These are phyloP conservation scores for Eucidaris tribuloides DNA, from an alignment of 35 echinoderm and acorn worm genomes.

Conservation along the genomic window DNA sequence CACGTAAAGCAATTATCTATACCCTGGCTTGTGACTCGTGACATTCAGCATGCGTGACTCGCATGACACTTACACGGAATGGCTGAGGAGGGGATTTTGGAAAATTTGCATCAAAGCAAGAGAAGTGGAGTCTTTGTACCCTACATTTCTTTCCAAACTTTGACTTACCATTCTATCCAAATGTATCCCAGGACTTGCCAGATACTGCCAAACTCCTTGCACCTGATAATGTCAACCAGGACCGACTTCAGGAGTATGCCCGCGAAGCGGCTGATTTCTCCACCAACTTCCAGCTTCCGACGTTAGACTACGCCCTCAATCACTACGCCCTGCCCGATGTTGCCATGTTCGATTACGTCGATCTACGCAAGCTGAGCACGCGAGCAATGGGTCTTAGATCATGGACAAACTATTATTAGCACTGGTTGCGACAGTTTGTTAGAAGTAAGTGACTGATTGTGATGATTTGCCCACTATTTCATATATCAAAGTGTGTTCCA, in stretches of 20 bases:
- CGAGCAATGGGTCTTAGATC: constrained; percentile 66
- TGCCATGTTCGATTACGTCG: constrained; percentile 97
- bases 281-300: constrained; percentile 78
- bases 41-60: too few species aligned
- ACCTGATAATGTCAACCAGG: constrained; percentile 71
- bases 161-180: too few species aligned
- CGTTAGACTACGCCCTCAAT: constrained; percentile 91
- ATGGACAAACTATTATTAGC: constrained; percentile 68
- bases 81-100: too few species aligned
- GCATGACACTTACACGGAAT: too few species aligned
- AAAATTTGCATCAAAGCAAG: too few species aligned
- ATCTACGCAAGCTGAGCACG: constrained; percentile 83
- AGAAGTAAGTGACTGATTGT: constrained; percentile 70
- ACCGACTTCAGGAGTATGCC: constrained; percentile 77
- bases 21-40: too few species aligned
- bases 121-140: too few species aligned
- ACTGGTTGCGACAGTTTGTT: constrained; percentile 86
- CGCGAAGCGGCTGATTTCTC: constrained; percentile 94
- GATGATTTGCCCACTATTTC: too few species aligned
- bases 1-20: too few species aligned
- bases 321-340: constrained; percentile 94
- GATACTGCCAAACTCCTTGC: constrained; percentile 70
- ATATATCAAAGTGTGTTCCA: too few species aligned
- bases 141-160: too few species aligned
- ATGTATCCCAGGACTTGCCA: constrained; percentile 48